Conservation (phyloP, 2,888 invertebrate species). For the Leucophora obtusa region DNA sequence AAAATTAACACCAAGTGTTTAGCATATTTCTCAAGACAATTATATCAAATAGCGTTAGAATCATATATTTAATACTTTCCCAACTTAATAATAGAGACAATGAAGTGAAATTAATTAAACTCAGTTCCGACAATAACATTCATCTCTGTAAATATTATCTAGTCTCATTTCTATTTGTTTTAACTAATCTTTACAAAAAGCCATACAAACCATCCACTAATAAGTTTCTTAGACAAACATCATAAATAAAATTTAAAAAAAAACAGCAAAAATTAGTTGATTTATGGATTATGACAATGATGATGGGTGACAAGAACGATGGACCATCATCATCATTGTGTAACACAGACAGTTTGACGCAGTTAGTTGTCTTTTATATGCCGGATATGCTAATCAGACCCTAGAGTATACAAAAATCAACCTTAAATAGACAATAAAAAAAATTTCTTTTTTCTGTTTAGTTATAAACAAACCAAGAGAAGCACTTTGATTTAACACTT, state of each 20-base stretch:
- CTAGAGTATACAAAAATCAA: constrained; percentile 45
- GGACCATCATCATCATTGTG: constrained; percentile 49
- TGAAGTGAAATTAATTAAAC: constrained; percentile 38
- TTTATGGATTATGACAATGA: constrained; percentile 58
- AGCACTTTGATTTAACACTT: constrained; percentile 77
- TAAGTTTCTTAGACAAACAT: constrained; percentile 55
- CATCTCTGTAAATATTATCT: constrained; percentile 13
- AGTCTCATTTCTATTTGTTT: constrained; percentile 44
- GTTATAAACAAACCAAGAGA: constrained; percentile 29
- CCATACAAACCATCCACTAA: constrained; percentile 13
- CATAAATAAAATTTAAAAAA: constrained; percentile 7
- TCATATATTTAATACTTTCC: neutral
- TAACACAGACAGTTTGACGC: constrained; percentile 59
- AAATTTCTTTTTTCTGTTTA: constrained; percentile 41
- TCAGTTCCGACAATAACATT: constrained; percentile 8
- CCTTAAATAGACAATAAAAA: constrained; percentile 54
- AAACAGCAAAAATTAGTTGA: constrained; percentile 58
- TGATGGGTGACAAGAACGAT: constrained; percentile 60
- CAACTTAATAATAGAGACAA: constrained; percentile 6
- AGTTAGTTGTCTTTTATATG: constrained; percentile 57
- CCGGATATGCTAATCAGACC: constrained; percentile 65
- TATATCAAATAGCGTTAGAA: constrained; percentile 55
- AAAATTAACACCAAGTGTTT: neutral
- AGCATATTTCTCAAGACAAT: constrained; percentile 48
- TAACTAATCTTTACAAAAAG: constrained; percentile 47